These are phyloP conservation scores for Limnephilus rhombicus DNA, from an alignment of 2,888 invertebrate genomes.

Conservation along the genomic window DNA sequence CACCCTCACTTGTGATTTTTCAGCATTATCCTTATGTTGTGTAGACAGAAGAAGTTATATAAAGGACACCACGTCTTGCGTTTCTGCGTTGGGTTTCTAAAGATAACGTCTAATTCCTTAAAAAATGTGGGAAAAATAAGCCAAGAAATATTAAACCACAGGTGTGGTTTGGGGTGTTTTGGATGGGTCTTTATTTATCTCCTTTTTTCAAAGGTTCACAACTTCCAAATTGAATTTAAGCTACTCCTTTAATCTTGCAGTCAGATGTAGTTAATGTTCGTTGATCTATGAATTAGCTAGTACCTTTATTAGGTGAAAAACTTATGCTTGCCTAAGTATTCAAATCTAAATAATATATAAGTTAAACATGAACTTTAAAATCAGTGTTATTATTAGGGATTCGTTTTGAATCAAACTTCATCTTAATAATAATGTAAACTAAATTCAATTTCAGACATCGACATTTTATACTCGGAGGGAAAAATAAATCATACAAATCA, in stretches of 20 bases:
- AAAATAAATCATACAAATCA: no score
- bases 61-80: background rate
- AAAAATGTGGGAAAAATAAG: background rate
- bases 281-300: background rate
- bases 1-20: conserved; percentile 21
- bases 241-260: background rate
- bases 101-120: background rate
- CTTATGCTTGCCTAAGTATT: no score
- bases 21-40: conserved; percentile 6
- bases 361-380: no score
- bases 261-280: background rate
- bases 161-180: background rate
- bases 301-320: background rate
- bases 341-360: no score
- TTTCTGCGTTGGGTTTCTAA: conserved; percentile 10
- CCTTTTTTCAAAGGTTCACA: background rate
- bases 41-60: background rate
- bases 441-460: no score
- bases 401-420: no score
- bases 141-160: background rate
- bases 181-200: background rate
- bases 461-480: no score
- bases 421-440: no score
- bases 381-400: no score
- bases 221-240: background rate